phyloP scores from a whole-genome alignment of 2,797 vertebrate genomes.

The Fundulus diaphanus region DNA sequence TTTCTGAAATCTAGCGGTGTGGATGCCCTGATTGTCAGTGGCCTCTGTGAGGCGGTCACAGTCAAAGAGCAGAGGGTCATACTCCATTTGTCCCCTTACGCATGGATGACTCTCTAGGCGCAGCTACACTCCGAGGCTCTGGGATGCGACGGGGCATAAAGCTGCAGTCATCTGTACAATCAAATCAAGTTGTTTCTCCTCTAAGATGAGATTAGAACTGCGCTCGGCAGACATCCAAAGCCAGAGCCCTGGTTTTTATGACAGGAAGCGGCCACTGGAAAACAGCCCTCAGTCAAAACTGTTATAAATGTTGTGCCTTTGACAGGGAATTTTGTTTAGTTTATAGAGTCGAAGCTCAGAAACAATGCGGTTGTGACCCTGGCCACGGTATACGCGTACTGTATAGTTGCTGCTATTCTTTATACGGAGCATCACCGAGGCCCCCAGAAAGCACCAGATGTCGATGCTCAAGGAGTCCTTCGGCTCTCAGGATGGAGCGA shows the following conservation, averaged over 20 bases:
- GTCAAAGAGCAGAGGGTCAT: conserved; percentile 63
- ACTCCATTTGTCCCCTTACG: conserved; percentile 59
- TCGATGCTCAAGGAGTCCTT: conserved; percentile 32
- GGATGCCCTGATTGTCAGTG: conserved; percentile 35
- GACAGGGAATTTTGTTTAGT: conserved; percentile 9
- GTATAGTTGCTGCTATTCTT: background rate
- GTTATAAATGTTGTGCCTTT: conserved; percentile 31
- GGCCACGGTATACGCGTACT: background rate
- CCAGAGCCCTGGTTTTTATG: conserved; percentile 35
- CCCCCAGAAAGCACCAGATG: conserved; percentile 38
- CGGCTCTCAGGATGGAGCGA: conserved; percentile 41
- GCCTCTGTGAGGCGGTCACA: conserved; percentile 47
- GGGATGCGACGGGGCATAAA: conserved; percentile 60
- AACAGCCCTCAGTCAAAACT: conserved; percentile 35
- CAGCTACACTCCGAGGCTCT: conserved; percentile 54
- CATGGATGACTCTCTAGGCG: conserved; percentile 64
- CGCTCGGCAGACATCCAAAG: conserved; percentile 54
- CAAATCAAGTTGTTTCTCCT: conserved; percentile 70
- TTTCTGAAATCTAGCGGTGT: conserved; percentile 38
- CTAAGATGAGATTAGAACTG: conserved; percentile 55
- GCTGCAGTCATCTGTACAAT: conserved; percentile 77
- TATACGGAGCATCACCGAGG: conserved; percentile 14
- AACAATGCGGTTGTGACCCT: background rate
- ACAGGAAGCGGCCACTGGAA: conserved; percentile 61
- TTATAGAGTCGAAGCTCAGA: background rate